A percentile compares a stretch with the other conserved stretches of the same genome.
These are phyloP conservation scores for Protosalanx chinensis DNA, from an alignment of 2,797 vertebrate species.

Conservation along the genomic window DNA sequence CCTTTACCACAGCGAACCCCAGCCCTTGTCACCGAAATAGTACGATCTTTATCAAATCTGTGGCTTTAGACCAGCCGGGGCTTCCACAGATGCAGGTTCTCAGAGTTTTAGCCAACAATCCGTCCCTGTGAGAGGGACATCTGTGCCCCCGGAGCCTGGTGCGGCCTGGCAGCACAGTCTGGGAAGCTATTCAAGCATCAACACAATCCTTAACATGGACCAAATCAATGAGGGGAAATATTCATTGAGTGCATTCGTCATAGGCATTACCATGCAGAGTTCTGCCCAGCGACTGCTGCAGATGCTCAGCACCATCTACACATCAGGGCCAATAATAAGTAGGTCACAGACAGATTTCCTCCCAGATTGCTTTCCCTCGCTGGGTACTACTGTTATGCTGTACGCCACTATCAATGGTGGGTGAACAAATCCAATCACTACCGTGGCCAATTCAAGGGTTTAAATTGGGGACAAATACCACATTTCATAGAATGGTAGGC, in stretches of 20 bases:
- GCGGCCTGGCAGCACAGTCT: too few species aligned
- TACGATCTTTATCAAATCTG: too few species aligned
- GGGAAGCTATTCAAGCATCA: too few species aligned
- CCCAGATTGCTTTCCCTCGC: not conserved
- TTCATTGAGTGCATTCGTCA: not conserved
- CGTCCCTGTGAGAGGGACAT: too few species aligned
- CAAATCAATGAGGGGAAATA: not conserved
- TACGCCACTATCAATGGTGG: not conserved
- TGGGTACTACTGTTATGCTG: not conserved
- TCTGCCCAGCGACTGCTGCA: slow-evolving; percentile 6
- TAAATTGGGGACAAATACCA: not conserved
- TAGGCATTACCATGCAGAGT: not conserved
- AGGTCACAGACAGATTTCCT: not conserved
- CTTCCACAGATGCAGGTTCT: too few species aligned
- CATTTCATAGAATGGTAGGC: not conserved
- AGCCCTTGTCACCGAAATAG: too few species aligned
- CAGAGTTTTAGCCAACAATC: too few species aligned
- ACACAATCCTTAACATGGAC: too few species aligned
- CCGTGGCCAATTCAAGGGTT: not conserved
- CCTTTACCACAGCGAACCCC: too few species aligned
- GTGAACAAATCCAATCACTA: not conserved
- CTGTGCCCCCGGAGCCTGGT: too few species aligned
- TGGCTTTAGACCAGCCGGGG: too few species aligned
- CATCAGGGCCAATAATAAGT: not conserved
- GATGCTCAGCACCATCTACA: not conserved